Evolutionary conservation across 2,113 vertebrate species (phyloP).

Genomic region (Chloroceryle aenea): DNA sequence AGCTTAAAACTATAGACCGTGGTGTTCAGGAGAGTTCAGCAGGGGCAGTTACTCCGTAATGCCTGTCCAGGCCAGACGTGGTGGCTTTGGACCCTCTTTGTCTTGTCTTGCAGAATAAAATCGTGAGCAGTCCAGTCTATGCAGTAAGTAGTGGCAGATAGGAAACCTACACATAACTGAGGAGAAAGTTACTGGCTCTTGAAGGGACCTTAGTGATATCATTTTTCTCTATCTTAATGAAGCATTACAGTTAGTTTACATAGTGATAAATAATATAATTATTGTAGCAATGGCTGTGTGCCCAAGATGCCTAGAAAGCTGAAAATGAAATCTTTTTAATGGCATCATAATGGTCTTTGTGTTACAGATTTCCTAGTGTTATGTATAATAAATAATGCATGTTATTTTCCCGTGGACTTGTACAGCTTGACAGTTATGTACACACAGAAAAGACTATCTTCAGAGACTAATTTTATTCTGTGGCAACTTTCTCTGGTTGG

Average conservation of each 20-base stretch:
- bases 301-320: conserved; percentile 68
- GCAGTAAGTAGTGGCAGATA: not conserved
- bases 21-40: not conserved
- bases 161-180: not conserved
- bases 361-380: conserved; percentile 66
- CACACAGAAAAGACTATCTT: not conserved
- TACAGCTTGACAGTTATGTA: not conserved
- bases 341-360: conserved; percentile 68
- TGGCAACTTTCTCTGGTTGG: not conserved
- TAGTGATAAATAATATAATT: conserved; percentile 78
- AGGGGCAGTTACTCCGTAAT: not conserved
- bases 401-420: conserved; percentile 61
- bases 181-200: not conserved
- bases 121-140: not conserved
- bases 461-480: not conserved
- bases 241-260: conserved; percentile 75
- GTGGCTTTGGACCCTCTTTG: not conserved
- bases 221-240: conserved; percentile 76
- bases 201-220: not conserved
- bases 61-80: fast-evolving
- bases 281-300: conserved; percentile 62
- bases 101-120: not conserved
- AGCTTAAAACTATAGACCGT: fast-evolving
- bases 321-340: conserved; percentile 71
- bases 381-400: conserved; percentile 53